Conservation (phyloP, 2,113 vertebrate species). For the Ameiurus melas region DNA sequence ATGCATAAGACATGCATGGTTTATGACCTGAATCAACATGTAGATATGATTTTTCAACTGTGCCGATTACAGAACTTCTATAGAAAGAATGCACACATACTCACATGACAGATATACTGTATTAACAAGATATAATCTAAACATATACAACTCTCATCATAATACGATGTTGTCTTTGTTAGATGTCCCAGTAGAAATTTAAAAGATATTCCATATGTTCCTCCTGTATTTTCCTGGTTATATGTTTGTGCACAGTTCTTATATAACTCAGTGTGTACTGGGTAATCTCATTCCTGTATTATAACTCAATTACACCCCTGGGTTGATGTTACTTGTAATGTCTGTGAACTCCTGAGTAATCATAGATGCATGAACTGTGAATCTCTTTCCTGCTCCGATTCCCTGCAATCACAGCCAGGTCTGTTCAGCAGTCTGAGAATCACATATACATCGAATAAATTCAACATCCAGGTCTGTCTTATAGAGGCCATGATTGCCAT, state of each 20-base stretch:
- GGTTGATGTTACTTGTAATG: conserved; percentile 56
- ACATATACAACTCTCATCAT: neutral
- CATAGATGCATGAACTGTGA: conserved; percentile 55
- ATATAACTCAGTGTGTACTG: conserved; percentile 26
- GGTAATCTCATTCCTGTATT: conserved; percentile 60
- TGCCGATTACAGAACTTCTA: neutral
- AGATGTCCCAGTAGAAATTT: neutral
- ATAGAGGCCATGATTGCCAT: neutral
- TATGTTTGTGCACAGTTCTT: conserved; percentile 22
- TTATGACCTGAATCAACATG: neutral
- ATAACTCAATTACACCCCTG: conserved; percentile 57
- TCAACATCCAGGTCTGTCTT: neutral
- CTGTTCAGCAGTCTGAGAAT: conserved; percentile 43
- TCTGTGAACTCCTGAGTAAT: conserved; percentile 59
- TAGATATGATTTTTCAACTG: neutral
- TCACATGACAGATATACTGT: neutral
- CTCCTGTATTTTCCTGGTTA: neutral
- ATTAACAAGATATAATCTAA: conserved; percentile 1
- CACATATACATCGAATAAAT: neutral
- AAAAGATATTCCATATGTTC: neutral
- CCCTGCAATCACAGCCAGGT: conserved; percentile 36
- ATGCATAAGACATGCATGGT: neutral
- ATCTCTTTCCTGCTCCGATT: conserved; percentile 7
- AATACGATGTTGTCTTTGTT: neutral
- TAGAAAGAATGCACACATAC: neutral